Conservation (phyloP, 2,888 invertebrate species). For the Prosapia bicincta region DNA sequence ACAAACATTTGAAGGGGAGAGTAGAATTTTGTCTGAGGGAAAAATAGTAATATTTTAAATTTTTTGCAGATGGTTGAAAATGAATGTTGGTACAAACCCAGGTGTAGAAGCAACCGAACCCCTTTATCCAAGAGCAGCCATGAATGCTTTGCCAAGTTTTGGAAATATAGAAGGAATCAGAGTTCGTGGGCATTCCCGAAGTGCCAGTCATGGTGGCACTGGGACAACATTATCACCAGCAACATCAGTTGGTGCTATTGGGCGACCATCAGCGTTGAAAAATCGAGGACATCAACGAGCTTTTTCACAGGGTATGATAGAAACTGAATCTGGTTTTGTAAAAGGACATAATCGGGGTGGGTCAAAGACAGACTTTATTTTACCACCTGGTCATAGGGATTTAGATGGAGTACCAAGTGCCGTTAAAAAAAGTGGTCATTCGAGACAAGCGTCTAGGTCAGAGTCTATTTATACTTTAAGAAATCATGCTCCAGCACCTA, state of each 20-base stretch:
- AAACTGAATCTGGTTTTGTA: slow-evolving; percentile 30
- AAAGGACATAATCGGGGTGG: slow-evolving; percentile 77
- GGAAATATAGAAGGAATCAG: slow-evolving; percentile 10
- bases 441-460: slow-evolving; percentile 83
- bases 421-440: slow-evolving; percentile 63
- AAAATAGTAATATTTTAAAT: too few relatives aligned
- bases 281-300: slow-evolving; percentile 77
- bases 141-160: not conserved
- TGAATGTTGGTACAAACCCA: slow-evolving; percentile 12
- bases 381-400: slow-evolving; percentile 83
- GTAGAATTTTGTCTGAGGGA: too few relatives aligned
- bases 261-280: slow-evolving; percentile 68
- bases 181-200: slow-evolving; percentile 61
- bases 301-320: slow-evolving; percentile 59
- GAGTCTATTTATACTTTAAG: slow-evolving; percentile 87
- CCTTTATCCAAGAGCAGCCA: slow-evolving; percentile 11
- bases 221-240: slow-evolving; percentile 46
- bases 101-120: slow-evolving; percentile 14
- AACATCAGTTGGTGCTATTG: slow-evolving; percentile 44
- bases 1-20: too few relatives aligned
- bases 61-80: slow-evolving; percentile 23
- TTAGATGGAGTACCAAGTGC: slow-evolving; percentile 47
- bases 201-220: slow-evolving; percentile 81
- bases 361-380: slow-evolving; percentile 84
- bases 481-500: slow-evolving; percentile 65